phyloP scores from a whole-genome alignment of 2,888 invertebrate genomes.

The Lithophane ornitopus region DNA sequence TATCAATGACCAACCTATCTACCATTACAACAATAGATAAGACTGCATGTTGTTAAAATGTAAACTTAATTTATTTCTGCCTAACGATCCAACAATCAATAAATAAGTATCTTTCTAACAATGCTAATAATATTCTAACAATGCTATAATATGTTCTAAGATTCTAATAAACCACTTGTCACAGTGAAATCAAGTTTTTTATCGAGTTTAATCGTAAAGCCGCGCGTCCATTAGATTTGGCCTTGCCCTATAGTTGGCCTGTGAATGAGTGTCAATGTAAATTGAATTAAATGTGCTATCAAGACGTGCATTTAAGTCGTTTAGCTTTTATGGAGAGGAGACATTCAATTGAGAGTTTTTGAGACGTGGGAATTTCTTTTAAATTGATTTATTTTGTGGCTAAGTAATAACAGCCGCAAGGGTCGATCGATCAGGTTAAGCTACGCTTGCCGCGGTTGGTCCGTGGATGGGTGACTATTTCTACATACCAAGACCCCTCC shows the following conservation, averaged over 20 bases:
- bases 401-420: too few relatives aligned
- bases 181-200: constrained; percentile 55
- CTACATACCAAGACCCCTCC: background rate
- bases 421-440: background rate
- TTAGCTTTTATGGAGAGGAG: constrained; percentile 13
- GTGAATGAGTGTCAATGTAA: constrained; percentile 74
- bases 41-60: too few relatives aligned
- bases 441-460: background rate
- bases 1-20: too few relatives aligned
- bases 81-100: too few relatives aligned
- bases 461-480: background rate
- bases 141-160: constrained; percentile 31
- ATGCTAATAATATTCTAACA: constrained; percentile 19
- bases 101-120: background rate
- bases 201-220: constrained; percentile 45
- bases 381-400: background rate
- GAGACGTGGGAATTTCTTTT: background rate
- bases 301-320: constrained; percentile 13
- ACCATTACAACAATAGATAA: background rate
- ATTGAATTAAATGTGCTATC: constrained; percentile 63
- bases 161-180: constrained; percentile 27
- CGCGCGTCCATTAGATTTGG: constrained; percentile 48
- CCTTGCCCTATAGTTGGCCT: constrained; percentile 70
- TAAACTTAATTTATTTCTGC: too few relatives aligned
- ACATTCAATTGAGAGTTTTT: constrained; percentile 7